Conservation (phyloP, 2,888 invertebrate species). For the Lithophane semibrunnea region DNA sequence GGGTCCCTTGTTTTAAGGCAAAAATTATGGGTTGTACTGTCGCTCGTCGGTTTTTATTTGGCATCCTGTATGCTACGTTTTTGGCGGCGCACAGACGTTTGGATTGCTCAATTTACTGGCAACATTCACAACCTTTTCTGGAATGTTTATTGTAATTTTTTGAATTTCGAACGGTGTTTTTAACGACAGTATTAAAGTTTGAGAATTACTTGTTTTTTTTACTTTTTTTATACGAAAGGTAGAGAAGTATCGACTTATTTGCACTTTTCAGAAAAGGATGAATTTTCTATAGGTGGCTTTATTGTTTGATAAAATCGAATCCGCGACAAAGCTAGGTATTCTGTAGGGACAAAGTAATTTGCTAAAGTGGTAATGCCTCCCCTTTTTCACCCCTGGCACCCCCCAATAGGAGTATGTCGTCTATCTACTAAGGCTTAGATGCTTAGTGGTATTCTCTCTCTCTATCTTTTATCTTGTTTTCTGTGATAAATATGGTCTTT, state of each 20-base stretch:
- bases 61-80: slow-evolving; percentile 57
- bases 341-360: slow-evolving; percentile 81
- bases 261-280: slow-evolving; percentile 54
- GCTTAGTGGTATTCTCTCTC: slow-evolving; percentile 56
- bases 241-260: slow-evolving; percentile 48
- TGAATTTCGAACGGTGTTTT: slow-evolving; percentile 53
- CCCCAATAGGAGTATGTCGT: slow-evolving; percentile 67
- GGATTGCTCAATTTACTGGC: slow-evolving; percentile 61
- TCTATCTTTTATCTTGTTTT: slow-evolving; percentile 45
- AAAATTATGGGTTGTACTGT: slow-evolving; percentile 77
- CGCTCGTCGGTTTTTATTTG: slow-evolving; percentile 64
- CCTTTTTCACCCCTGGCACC: slow-evolving; percentile 55
- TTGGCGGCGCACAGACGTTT: slow-evolving; percentile 56
- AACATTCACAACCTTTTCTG: slow-evolving; percentile 58
- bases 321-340: slow-evolving; percentile 75
- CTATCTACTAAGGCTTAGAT: slow-evolving; percentile 56
- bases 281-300: slow-evolving; percentile 67
- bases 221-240: slow-evolving; percentile 13
- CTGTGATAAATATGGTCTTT: slow-evolving; percentile 14
- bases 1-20: slow-evolving; percentile 75
- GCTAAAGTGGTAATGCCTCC: slow-evolving; percentile 80
- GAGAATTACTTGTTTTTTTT: slow-evolving; percentile 9
- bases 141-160: slow-evolving; percentile 62
- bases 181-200: slow-evolving; percentile 46
- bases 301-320: slow-evolving; percentile 78